These are phyloP conservation scores for Solea senegalensis DNA, from an alignment of 2,113 vertebrate genomes.

Conservation along the genomic window DNA sequence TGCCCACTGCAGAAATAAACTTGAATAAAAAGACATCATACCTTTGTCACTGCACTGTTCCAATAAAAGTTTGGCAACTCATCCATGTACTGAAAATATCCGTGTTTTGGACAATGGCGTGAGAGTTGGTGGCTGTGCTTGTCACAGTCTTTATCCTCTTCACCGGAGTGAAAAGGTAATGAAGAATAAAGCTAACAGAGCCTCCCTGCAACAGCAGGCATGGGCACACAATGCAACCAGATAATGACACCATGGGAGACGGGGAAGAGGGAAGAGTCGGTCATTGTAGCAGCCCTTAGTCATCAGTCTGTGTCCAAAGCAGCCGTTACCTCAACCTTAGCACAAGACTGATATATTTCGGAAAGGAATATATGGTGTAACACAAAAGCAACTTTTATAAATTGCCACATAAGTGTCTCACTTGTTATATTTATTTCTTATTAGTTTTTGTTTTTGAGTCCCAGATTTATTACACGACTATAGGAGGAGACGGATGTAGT, in stretches of 20 bases:
- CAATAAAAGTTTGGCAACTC: constrained; percentile 6
- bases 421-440: background rate
- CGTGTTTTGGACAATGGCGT: constrained; percentile 2
- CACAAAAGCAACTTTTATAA: background rate
- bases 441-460: background rate
- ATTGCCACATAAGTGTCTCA: background rate
- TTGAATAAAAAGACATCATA: background rate
- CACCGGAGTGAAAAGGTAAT: constrained; percentile 38
- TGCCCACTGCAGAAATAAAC: no score
- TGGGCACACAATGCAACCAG: constrained; percentile 51
- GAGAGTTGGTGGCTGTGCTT: constrained; percentile 9
- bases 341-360: constrained; percentile 3
- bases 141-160: constrained; percentile 7
- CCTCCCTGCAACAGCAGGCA: constrained; percentile 54
- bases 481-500: background rate
- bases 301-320: constrained; percentile 47
- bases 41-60: background rate
- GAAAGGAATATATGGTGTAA: background rate
- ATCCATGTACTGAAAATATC: background rate
- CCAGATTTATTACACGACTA: background rate
- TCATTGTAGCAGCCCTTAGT: constrained; percentile 41
- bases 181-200: constrained; percentile 46
- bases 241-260: constrained; percentile 61
- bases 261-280: constrained; percentile 44
- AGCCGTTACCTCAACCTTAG: constrained; percentile 31